Base-by-base conservation (phyloP, 2,797 vertebrate genomes). In the Hemibagrus guttatus region DNA sequence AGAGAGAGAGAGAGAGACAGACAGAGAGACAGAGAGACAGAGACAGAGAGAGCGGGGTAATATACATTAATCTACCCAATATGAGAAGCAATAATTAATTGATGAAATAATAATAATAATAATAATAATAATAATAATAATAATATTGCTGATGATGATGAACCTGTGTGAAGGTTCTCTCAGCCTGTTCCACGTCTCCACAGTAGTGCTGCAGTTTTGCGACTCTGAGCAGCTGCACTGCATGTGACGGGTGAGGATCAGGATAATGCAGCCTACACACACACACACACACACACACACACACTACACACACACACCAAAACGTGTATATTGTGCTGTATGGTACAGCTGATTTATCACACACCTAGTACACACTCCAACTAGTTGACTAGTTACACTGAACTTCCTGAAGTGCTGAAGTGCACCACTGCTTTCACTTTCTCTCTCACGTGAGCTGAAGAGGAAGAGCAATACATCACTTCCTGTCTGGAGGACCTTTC, bases 161-260 rank as follows among this genome's bases (percentile, higher is more conserved):
- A 84, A 98, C 98, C 97, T 97, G 92, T 89, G 92, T 96, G 89
- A 99, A 95, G 42, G 95, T 97, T 87, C 94, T 93, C 93, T 96
- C 90, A 0, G 98, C 97, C 1, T 97, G 95, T 52, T 94, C 89
- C 69, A 95, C 92, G 90, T 93, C 93, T 83, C 91, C 95, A 89
- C 97, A 95, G 85, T 95, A 95, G 87, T 97, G 94, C 91, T 98
- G 97, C 85, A 99, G 92, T 85, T 99, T 99, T 84, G 96, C 97
- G 1, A 99, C 96, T 90, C 97, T 96, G 94, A 97, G 96, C 86
- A 98, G 94, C 92, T 99, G 97, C 82, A 99, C 90, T 2, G 96
- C 97, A 83, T 95, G 93, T 87, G 96, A 96, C 0, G 98, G 98
- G 91, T 99, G 97, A 92, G 95, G 96, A 86, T 97, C 96, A 1